Percentiles rank a stretch among this genome's conserved stretches.
These are phyloP conservation scores for Amphipoea lucens DNA, from an alignment of 2,888 invertebrate genomes.

Conservation along the genomic window DNA sequence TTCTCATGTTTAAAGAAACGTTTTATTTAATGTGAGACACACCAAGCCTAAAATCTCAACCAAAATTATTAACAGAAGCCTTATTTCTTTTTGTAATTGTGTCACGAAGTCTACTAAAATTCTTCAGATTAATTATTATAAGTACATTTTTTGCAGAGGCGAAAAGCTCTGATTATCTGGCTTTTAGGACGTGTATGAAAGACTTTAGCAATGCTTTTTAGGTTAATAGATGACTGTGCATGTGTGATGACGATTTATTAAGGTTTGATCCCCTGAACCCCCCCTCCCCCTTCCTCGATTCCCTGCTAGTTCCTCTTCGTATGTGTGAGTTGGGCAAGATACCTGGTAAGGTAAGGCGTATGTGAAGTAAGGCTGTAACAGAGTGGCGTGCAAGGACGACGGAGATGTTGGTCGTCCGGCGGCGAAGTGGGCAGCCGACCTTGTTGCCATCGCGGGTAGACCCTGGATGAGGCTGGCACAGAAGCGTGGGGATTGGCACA, in stretches of 20 bases:
- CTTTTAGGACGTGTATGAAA: not conserved
- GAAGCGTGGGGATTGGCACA: too few relatives aligned
- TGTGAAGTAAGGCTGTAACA: not conserved
- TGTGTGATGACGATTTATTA: not conserved
- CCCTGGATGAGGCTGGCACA: too few relatives aligned
- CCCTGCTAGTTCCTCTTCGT: too few relatives aligned
- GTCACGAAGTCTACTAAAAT: constrained; percentile 13
- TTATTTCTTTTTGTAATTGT: constrained; percentile 4
- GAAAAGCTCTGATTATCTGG: not conserved
- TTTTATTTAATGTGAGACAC: constrained; percentile 15
- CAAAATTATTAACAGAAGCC: not conserved
- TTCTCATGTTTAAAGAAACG: constrained; percentile 20
- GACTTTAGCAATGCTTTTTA: not conserved
- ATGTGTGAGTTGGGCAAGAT: not conserved
- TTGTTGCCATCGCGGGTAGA: too few relatives aligned
- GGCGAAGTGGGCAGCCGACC: too few relatives aligned
- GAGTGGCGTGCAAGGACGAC: not conserved
- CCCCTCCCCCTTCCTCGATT: too few relatives aligned
- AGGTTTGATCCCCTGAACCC: too few relatives aligned
- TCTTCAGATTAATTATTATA: constrained; percentile 7
- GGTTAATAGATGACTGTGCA: not conserved
- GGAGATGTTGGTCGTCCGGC: not conserved
- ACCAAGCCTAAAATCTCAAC: not conserved
- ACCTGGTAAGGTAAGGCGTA: not conserved
- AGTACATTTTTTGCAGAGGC: not conserved